Base-by-base conservation (phyloP, 2,113 vertebrate genomes). In the Lepisosteus oculatus region DNA sequence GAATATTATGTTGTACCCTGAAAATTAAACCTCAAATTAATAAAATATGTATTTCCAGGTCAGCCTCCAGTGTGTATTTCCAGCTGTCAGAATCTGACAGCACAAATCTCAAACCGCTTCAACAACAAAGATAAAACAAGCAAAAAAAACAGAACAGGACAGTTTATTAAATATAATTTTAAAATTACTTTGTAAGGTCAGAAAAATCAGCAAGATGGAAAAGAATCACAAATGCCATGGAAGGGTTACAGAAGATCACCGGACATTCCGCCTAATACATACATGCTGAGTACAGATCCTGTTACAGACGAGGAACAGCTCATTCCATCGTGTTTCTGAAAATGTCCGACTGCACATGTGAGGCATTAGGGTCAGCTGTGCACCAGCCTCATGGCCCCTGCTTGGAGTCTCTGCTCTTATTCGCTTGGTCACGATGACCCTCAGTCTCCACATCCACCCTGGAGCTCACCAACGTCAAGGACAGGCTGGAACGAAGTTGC, bases 141-240 rank as follows among this genome's bases (percentile, higher is more conserved):
- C 29, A 29, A 29, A 29, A 29, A 79, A 84, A 87, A 74, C 78
- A 87, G 86, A 90, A 90, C 81, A 78, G 85, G 85, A 90, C 88
- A 85, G 42, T 91, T 91, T 93, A 93, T 92, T 93, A 88, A 92
- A 90, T 93, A 93, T 88, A 85, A 86, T 86, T 84, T 89, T 82
- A 88, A 89, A 91, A 89, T 85, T 72, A 84, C 74, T 78, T 85
- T 61, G n/a, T 79, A 65, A 79, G 83, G 81, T 87, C 81, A 81
- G 80, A 85, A 79, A 83, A 79, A 86, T 89, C 80, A 86, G 79
- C 78, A 78, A 74, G 78, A 81, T 81, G 75, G 65, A 86, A 29
- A 78, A 80, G 84, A 72, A 79, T 81, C 85, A 91, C 82, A 85
- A 74, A 83, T 68, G 69, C 72, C 73, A 87, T 83, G 77, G 83